phyloP scores from a whole-genome alignment of 2,797 vertebrate species.

The Brotula barbata region DNA sequence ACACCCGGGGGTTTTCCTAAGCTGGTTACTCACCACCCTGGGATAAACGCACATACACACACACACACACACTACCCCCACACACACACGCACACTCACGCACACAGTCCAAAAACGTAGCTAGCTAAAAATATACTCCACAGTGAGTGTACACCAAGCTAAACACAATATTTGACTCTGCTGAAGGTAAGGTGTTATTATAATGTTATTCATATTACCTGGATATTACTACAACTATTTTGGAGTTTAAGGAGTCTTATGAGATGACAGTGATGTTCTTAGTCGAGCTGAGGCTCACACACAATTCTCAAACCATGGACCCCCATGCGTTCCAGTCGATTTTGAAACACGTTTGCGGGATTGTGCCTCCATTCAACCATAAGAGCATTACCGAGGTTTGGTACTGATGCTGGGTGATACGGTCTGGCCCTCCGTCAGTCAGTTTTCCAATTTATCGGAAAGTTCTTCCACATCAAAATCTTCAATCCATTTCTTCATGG shows the following conservation, averaged over 20 bases:
- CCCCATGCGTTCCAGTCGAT: too few species aligned
- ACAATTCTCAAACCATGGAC: neutral
- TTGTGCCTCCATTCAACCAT: neutral
- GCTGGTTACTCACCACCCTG: constrained; percentile 1
- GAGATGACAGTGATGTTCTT: neutral
- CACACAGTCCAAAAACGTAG: neutral
- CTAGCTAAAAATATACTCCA: neutral
- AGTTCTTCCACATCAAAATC: too few species aligned
- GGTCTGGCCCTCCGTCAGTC: too few species aligned
- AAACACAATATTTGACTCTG: neutral
- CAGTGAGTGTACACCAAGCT: neutral
- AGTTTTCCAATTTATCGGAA: too few species aligned
- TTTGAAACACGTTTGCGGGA: too few species aligned
- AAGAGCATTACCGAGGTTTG: neutral
- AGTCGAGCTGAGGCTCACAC: neutral
- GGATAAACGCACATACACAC: constrained; percentile 3
- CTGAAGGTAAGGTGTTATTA: neutral
- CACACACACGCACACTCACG: neutral
- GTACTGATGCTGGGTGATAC: neutral
- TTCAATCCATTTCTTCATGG: too few species aligned
- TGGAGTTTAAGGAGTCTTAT: too few species aligned
- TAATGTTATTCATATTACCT: too few species aligned
- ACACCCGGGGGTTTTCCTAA: constrained; percentile 6
- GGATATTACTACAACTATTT: too few species aligned
- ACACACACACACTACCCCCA: constrained; percentile 2